Evolutionary conservation across 2,113 vertebrate species (phyloP).

Genomic region (Ginglymostoma cirratum): DNA sequence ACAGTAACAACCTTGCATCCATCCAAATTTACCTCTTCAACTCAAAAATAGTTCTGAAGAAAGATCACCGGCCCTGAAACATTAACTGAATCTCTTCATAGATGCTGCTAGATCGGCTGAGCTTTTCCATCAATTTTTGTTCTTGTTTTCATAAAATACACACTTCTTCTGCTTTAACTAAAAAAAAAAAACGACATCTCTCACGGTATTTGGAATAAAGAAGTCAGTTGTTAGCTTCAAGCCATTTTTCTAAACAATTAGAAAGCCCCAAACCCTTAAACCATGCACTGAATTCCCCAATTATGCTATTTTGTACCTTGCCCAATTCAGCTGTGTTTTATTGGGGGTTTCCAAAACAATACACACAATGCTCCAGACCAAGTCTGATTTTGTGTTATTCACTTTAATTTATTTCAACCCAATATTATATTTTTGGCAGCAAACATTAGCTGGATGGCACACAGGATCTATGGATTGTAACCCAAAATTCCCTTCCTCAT

Average conservation of each 20-base stretch:
- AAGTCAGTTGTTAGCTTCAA: background rate
- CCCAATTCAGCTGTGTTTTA: background rate
- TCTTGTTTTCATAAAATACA: too few species aligned
- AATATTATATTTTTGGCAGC: background rate
- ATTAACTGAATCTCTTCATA: too few species aligned
- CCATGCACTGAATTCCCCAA: background rate
- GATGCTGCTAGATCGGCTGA: too few species aligned
- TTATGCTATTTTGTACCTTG: background rate
- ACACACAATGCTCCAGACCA: background rate
- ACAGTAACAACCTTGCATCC: background rate
- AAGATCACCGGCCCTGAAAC: too few species aligned
- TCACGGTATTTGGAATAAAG: background rate
- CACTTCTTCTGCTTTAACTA: background rate
- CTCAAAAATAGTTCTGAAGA: too few species aligned
- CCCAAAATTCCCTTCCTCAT: background rate
- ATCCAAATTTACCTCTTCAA: background rate
- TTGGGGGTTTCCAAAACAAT: too few species aligned
- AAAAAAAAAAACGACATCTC: background rate
- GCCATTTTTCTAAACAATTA: background rate
- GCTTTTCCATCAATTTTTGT: too few species aligned
- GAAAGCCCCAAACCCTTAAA: background rate
- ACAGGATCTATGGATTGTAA: background rate
- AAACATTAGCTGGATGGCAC: background rate
- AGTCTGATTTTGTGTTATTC: background rate
- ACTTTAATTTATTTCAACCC: background rate